Percentiles rank a stretch among this genome's conserved stretches.
phyloP scores from a whole-genome alignment of 2,797 vertebrate species.

The Leptoclinus maculatus region DNA sequence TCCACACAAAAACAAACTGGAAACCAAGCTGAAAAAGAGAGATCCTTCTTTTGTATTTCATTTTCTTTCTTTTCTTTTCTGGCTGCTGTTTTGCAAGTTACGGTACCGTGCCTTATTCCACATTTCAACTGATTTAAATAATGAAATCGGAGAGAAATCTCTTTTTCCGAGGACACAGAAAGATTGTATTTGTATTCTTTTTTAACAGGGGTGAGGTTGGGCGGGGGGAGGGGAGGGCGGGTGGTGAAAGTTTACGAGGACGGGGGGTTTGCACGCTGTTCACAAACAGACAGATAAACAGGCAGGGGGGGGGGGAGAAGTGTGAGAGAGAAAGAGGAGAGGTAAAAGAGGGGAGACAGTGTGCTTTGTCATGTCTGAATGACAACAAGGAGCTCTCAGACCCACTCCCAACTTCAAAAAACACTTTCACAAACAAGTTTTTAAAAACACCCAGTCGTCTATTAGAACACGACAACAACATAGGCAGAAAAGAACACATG shows the following conservation, averaged over 20 bases:
- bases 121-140: conserved; percentile 74
- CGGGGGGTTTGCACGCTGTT: conserved; percentile 68
- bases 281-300: conserved; percentile 73
- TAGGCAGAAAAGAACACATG: conserved; percentile 47
- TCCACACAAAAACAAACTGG: conserved; percentile 76
- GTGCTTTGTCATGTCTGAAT: conserved; percentile 81
- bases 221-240: conserved; percentile 2
- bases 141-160: conserved; percentile 85
- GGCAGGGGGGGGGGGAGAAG: conserved; percentile 34
- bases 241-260: conserved; percentile 60
- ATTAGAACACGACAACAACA: conserved; percentile 72
- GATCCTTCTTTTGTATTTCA: conserved; percentile 83
- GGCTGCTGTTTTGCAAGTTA: conserved; percentile 67
- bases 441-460: conserved; percentile 64
- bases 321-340: conserved; percentile 15
- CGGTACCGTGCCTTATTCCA: conserved; percentile 67
- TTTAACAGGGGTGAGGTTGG: conserved; percentile 39
- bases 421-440: conserved; percentile 48
- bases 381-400: conserved; percentile 79
- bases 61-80: conserved; percentile 49
- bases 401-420: conserved; percentile 62
- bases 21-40: conserved; percentile 85
- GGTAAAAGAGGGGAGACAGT: conserved; percentile 43
- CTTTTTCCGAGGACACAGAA: conserved; percentile 86
- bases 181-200: conserved; percentile 69